Evolutionary conservation across 2,797 vertebrate genomes (phyloP).

Genomic region (Cercopithecus diana): DNA sequence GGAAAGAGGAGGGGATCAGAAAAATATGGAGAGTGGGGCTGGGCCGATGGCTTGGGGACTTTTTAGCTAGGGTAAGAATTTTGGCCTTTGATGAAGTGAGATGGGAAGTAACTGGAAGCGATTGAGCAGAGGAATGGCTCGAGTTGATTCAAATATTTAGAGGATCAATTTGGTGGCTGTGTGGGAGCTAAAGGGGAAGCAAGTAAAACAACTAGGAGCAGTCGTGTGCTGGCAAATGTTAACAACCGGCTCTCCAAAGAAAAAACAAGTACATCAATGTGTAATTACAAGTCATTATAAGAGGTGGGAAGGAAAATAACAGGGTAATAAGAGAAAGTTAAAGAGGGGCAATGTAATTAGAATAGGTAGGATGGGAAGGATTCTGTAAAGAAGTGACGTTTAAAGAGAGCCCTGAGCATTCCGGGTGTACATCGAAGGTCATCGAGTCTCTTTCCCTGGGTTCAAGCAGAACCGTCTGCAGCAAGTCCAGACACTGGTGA

Average conservation of each 20-base stretch:
- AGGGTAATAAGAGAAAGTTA: neutral
- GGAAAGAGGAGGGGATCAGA: neutral
- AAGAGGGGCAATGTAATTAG: neutral
- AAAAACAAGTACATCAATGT: neutral
- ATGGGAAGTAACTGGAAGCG: neutral
- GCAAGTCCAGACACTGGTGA: neutral
- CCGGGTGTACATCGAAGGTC: constrained; percentile 2
- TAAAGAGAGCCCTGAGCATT: constrained; percentile 31
- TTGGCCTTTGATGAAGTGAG: neutral
- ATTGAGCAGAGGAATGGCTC: neutral
- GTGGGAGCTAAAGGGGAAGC: neutral
- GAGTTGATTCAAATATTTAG: neutral
- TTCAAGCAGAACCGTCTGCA: neutral
- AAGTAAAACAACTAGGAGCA: neutral
- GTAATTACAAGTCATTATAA: neutral
- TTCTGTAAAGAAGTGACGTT: constrained; percentile 18
- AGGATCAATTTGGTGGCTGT: neutral
- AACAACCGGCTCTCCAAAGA: neutral
- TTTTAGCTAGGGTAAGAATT: neutral
- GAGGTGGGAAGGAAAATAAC: constrained; percentile 20
- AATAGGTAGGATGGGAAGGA: neutral
- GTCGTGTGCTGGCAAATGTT: neutral
- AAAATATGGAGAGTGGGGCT: neutral
- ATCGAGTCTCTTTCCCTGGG: neutral
- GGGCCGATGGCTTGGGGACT: neutral